Conservation (phyloP, 2,797 vertebrate species). For the Hipposideros larvatus region DNA sequence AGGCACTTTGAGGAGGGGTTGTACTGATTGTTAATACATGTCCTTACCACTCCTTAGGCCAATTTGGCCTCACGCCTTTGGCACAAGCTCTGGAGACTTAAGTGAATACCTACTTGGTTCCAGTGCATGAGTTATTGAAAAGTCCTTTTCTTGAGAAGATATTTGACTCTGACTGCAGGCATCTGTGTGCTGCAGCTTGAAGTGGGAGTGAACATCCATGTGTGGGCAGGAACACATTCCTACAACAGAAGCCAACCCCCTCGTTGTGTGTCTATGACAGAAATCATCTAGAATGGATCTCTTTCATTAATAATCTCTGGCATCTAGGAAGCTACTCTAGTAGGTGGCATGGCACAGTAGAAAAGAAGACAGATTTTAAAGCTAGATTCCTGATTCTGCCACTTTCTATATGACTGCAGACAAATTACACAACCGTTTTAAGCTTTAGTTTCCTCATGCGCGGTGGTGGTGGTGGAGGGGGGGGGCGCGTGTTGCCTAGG, state of each 20-base stretch:
- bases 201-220: neutral
- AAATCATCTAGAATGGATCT: neutral
- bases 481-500: too few species aligned
- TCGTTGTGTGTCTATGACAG: neutral
- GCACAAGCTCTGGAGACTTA: neutral
- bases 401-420: neutral
- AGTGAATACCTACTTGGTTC: neutral
- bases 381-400: neutral
- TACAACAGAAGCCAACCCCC: neutral
- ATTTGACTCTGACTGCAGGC: neutral
- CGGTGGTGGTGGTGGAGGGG: too few species aligned
- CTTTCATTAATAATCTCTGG: neutral
- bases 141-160: neutral
- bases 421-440: neutral
- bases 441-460: neutral
- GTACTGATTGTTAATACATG: neutral
- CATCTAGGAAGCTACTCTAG: neutral
- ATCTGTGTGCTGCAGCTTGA: neutral
- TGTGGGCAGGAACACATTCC: neutral
- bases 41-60: neutral
- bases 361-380: conserved; percentile 35
- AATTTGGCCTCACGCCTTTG: neutral
- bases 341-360: neutral
- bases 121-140: conserved; percentile 24
- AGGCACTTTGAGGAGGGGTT: neutral